Base-by-base conservation (phyloP, 2,797 vertebrate genomes). In the Cetoscarus ocellatus region DNA sequence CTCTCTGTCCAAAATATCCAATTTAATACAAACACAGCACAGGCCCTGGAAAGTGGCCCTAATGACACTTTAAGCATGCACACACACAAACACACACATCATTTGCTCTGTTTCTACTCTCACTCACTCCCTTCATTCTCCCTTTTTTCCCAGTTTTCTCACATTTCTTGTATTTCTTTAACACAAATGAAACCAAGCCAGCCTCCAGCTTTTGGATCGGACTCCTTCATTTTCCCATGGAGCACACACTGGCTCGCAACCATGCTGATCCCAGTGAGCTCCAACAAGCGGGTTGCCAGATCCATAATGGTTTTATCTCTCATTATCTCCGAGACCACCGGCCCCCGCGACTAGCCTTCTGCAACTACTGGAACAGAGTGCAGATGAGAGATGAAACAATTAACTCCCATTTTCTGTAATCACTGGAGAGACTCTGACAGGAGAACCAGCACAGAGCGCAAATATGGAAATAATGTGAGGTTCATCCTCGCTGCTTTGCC, bases 301-400 rank as follows among this genome's bases (percentile, higher is more conserved):
- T 88, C 74, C 72, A 84, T 83, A 71, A 78, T 70, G 72, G 75
- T 81, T 85, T 87, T 87, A 86, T 88, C 84, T 75, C 79, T 86
- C 84, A 90, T 90, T 89, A 90, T 86, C 82, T 85, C 56, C 5
- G 56, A 74, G 80, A 72, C 73, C 66, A 47, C 17, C 51, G 3
- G 64, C 73, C 68, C 58, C 45, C 50, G 69, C 66, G 34, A 11
- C 73, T 63, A 38, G 57, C 76, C 57, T 55, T 51, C 71, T 84
- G 75, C 68, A 73, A 65, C 73, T 50, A 77, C 82, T 82, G 75
- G 67, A 86, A 77, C 62, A 47, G 56, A 74, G 81, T 55, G 61
- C 65, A 82, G 71, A 87, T 86, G 70, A 88, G 75, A 83, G 76
- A 83, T 85, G 73, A 88, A 91, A 89, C 88, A 89, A 92, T 91